Evolutionary conservation across 2,888 invertebrate species (phyloP).

Genomic region (Halictus quadricinctus): DNA sequence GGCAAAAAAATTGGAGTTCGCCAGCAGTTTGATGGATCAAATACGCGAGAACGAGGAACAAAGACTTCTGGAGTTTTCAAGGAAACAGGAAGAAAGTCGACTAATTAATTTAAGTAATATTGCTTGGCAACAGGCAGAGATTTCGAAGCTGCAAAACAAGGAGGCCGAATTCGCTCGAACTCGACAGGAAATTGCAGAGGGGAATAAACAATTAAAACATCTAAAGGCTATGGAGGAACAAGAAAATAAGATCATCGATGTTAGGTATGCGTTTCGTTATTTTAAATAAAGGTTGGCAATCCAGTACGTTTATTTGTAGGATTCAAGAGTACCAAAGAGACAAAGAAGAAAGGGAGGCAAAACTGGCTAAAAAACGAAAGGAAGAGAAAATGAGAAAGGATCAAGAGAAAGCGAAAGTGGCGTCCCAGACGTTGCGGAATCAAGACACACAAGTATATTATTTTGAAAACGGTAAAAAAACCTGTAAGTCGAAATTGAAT

Average conservation of each 20-base stretch:
- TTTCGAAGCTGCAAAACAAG: conserved; percentile 83
- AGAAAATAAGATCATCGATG: conserved; percentile 86
- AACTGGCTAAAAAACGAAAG: conserved; percentile 84
- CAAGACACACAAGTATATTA: conserved; percentile 71
- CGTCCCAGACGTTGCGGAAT: conserved; percentile 70
- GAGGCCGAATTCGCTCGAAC: conserved; percentile 69
- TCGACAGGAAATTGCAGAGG: conserved; percentile 80
- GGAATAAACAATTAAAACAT: conserved; percentile 86
- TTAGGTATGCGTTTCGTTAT: conserved; percentile 82
- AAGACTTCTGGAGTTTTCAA: conserved; percentile 85
- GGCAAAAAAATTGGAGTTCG: conserved; percentile 83
- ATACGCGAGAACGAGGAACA: conserved; percentile 84
- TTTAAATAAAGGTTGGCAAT: neutral
- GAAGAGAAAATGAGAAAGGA: conserved; percentile 85
- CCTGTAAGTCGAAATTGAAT: neutral
- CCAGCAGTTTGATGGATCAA: conserved; percentile 85
- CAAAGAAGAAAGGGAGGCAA: conserved; percentile 86
- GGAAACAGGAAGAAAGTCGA: conserved; percentile 87
- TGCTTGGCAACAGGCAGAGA: conserved; percentile 87
- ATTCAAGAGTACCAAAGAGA: conserved; percentile 86
- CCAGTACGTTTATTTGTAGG: conserved; percentile 69
- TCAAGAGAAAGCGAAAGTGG: conserved; percentile 82
- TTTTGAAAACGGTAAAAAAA: neutral
- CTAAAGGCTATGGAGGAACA: conserved; percentile 86
- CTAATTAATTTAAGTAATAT: conserved; percentile 86